Evolutionary conservation across 2,797 vertebrate species (phyloP), one percentile per base, ranked within the genome.

Genomic region (Spinibarbus caldwelli): DNA sequence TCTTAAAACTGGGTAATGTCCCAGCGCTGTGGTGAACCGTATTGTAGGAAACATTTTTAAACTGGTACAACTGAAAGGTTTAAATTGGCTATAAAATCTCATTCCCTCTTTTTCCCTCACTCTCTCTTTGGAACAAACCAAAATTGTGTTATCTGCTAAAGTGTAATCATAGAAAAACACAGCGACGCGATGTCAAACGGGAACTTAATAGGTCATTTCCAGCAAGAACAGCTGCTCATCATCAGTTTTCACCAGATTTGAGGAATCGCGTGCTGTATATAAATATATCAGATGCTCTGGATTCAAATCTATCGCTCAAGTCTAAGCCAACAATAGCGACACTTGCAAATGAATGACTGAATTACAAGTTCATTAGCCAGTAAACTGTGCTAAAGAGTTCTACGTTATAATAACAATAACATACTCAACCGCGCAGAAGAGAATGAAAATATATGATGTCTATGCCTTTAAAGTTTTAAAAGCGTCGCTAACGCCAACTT

Each of bases 11-110:
- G 91, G 92, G 92, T 87, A 86, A 89, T 91, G 84, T 93, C 90
- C 91, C 90, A 90, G 90, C 85, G 87, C 91, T 90, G 89, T 92
- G 92, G 90, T 93, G 91, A 95, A 93, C 89, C 88, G 90, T 91
- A 94, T 93, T 93, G 89, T 86, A 95, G 93, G 93, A 95, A 94
- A 94, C 93, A 92, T 79, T 87, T 91, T 90, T 89, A 92, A 94
- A 92, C 91, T 67, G 87, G 88, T 90, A 88, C 86, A 90, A 90
- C 89, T 89, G 76, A 90, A 92, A 90, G 72, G 78, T 91, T 94
- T 93, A 93, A 95, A 95, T 92, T 83, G 91, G 91, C 87, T 94
- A 93, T 94, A 93, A 94, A 95, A 94, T 92, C 89, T 45, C 85
- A 92, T 92, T 92, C 89, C 89, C 38, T 82, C 88, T 78, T 26